phyloP scores from a whole-genome alignment of 2,113 vertebrate genomes.

The Aegithalos caudatus region DNA sequence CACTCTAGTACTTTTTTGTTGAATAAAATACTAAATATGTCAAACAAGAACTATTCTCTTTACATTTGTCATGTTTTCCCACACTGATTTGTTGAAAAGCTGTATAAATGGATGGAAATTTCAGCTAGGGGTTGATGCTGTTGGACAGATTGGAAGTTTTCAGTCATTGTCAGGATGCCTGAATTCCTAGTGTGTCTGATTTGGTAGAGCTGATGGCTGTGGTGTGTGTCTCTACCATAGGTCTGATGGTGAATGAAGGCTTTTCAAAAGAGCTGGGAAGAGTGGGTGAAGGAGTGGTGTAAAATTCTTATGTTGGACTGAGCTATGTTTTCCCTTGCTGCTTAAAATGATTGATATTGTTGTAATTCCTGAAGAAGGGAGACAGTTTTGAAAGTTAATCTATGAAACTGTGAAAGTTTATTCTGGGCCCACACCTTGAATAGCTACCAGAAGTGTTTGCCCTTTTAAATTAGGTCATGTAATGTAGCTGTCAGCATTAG shows the following conservation, averaged over 20 bases:
- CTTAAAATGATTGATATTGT: not conserved
- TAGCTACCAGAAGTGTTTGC: not conserved
- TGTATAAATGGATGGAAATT: not conserved
- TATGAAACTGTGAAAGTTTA: not conserved
- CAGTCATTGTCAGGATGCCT: not conserved
- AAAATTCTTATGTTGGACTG: not conserved
- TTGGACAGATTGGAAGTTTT: not conserved
- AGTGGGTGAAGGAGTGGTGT: not conserved
- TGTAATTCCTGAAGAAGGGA: not conserved
- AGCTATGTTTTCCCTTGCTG: not conserved
- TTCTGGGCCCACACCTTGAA: fast-evolving
- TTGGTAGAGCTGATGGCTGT: not conserved
- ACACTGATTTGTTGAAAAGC: not conserved
- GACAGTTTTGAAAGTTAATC: not conserved
- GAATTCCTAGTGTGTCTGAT: not conserved
- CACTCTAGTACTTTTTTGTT: not conserved
- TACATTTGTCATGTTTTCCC: not conserved
- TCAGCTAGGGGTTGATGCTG: not conserved
- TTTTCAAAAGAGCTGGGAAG: not conserved
- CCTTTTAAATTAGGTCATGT: not conserved
- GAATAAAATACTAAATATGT: not conserved
- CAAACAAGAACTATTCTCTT: not conserved
- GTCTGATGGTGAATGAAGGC: not conserved
- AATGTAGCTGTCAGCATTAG: not conserved
- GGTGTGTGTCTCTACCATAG: not conserved